Evolutionary conservation across 2,888 invertebrate genomes (phyloP).

Genomic region (Drosophila cracens): DNA sequence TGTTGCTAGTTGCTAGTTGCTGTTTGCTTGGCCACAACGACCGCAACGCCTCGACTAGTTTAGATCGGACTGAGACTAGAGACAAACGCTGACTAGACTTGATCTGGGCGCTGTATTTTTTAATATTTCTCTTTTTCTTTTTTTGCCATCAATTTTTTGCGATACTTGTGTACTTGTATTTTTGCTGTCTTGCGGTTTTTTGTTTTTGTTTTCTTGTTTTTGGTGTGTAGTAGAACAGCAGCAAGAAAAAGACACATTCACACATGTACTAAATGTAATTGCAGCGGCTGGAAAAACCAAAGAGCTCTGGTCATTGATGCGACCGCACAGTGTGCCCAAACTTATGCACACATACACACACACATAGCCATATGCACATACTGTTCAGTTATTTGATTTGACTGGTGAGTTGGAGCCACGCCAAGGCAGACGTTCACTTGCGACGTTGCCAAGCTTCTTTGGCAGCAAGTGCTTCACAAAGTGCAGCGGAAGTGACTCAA

Average conservation of each 20-base stretch:
- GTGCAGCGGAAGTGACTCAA: conserved; percentile 74
- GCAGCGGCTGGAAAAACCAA: conserved; percentile 52
- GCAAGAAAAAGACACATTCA: conserved; percentile 41
- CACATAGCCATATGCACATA: conserved; percentile 3
- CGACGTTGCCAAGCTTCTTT: conserved; percentile 66
- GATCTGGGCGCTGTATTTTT: conserved; percentile 61
- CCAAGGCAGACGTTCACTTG: conserved; percentile 71
- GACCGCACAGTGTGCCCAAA: conserved; percentile 63
- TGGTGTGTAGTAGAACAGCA: conserved; percentile 25
- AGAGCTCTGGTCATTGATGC: conserved; percentile 69
- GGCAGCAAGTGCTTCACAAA: conserved; percentile 59
- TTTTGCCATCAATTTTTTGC: conserved; percentile 49
- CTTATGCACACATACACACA: conserved; percentile 15
- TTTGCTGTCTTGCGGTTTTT: conserved; percentile 41
- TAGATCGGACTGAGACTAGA: conserved; percentile 71
- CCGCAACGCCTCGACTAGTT: conserved; percentile 78
- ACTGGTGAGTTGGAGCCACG: conserved; percentile 35
- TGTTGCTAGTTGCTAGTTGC: conserved; percentile 4
- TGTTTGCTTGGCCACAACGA: conserved; percentile 47
- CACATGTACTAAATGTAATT: conserved; percentile 46
- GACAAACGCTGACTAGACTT: conserved; percentile 66
- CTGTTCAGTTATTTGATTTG: conserved; percentile 16
- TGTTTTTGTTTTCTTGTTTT: conserved; percentile 6
- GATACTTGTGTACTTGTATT: conserved; percentile 38
- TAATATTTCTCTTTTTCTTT: conserved; percentile 30